These are phyloP conservation scores for Plusia festucae DNA, from an alignment of 2,888 invertebrate species.

Conservation along the genomic window DNA sequence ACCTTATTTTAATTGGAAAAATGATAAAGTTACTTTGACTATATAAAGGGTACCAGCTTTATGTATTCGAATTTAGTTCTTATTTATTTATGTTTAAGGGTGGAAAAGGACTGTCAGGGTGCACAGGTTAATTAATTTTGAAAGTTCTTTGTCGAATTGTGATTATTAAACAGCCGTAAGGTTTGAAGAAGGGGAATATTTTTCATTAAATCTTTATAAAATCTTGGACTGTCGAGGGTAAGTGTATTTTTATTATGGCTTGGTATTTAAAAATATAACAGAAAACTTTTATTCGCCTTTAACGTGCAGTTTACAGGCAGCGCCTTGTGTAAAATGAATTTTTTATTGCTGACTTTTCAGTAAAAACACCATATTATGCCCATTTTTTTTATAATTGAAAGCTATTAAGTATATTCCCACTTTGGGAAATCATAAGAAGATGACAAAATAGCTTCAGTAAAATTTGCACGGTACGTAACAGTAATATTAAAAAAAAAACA, in stretches of 20 bases:
- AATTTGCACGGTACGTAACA: no score
- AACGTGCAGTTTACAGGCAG: neutral
- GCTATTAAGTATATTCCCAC: no score
- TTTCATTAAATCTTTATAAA: slow-evolving; percentile 4
- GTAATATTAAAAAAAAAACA: no score
- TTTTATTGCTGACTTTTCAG: no score
- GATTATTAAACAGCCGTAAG: slow-evolving; percentile 51
- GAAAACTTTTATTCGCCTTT: no score
- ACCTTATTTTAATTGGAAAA: slow-evolving; percentile 1
- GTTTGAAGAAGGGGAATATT: slow-evolving; percentile 37
- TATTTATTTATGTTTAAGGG: slow-evolving; percentile 5
- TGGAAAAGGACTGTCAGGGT: slow-evolving; percentile 10
- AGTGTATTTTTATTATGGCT: neutral
- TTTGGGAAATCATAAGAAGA: no score
- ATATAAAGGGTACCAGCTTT: slow-evolving; percentile 1
- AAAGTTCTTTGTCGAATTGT: slow-evolving; percentile 41
- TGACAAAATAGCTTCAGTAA: no score
- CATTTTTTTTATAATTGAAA: no score
- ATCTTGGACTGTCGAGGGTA: neutral
- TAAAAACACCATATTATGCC: no score
- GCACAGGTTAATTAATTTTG: slow-evolving; percentile 35
- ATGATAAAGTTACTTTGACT: slow-evolving; percentile 25
- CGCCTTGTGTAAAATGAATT: no score
- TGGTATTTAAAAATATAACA: neutral
- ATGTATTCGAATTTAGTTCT: slow-evolving; percentile 19